A percentile compares a stretch with the other conserved stretches of the same genome.
phyloP scores from a whole-genome alignment of 2,797 vertebrate genomes.

The Huso huso region DNA sequence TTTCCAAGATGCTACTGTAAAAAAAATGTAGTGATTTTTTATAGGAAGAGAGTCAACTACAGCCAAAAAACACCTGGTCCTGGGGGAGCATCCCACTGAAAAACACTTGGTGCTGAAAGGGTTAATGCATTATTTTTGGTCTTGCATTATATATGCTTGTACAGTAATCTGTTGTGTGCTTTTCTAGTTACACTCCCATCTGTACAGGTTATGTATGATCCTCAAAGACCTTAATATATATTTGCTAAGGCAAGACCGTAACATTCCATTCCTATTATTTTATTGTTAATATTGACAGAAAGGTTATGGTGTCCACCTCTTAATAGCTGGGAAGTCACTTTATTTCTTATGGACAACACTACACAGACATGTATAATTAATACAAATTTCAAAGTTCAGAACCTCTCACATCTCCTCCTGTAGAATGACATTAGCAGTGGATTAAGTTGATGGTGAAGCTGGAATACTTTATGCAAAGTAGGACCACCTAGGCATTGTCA shows the following conservation, averaged over 20 bases:
- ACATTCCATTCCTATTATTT: not conserved
- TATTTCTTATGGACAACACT: constrained; percentile 1
- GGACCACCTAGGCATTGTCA: constrained; percentile 19
- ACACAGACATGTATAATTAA: constrained; percentile 43
- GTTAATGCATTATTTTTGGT: too few species aligned
- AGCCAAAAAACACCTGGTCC: too few species aligned
- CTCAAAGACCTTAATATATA: too few species aligned
- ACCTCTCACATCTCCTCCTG: constrained; percentile 33
- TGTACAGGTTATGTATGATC: too few species aligned
- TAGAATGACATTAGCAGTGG: constrained; percentile 28
- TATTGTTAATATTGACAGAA: not conserved
- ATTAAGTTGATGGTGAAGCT: constrained; percentile 33
- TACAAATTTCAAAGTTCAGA: constrained; percentile 43
- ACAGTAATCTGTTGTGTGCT: too few species aligned
- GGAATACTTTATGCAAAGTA: constrained; percentile 34
- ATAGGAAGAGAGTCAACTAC: too few species aligned
- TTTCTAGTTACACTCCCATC: too few species aligned
- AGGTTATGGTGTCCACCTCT: not conserved
- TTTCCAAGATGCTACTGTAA: too few species aligned
- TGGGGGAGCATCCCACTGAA: too few species aligned
- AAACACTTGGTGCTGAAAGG: too few species aligned
- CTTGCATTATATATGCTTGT: too few species aligned
- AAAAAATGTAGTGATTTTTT: too few species aligned
- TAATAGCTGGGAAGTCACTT: not conserved
- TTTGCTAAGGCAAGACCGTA: not conserved